Base-by-base conservation (phyloP, 2,113 vertebrate genomes). In the Lipophrys pholis region DNA sequence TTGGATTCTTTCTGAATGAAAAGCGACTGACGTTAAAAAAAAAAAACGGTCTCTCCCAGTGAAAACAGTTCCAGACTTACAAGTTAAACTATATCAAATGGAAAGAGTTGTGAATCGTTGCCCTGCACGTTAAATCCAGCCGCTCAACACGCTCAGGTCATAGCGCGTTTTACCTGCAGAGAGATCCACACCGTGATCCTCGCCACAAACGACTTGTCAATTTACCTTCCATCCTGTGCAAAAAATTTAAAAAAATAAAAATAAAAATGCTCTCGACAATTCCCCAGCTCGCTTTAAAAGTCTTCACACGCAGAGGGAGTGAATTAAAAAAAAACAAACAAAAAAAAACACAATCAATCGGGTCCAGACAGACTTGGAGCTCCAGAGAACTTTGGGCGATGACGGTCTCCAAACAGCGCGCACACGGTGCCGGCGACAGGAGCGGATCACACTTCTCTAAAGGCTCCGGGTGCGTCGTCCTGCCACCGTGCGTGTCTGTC, bases 161-260 rank as follows among this genome's bases (percentile, higher is more conserved):
- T 66, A 41, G 76, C 72, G 77, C 70, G 59, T 81, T 92, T 84
- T 93, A 93, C 89, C 92, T 92, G 90, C 84, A 67, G 83, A 83
- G 80, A 82, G 79, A 90, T 92, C 92, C 93, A 86, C 81, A 78
- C 76, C 73, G 69, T 81, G 86, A 80, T 84, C 89, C 89, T 80
- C 86, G 83, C 86, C 85, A 89, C 90, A 91, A 82, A 72, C 84
- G 85, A 76, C 81, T 90, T 46, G 82, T 89, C 83, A 89, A 76
- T 87, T 89, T 83, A 86, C 82, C 83, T 89, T 91, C 93, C 93
- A 94, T 94, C 87, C 81, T 91, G 88, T 21, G 74, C 69, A 70
- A 73, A 51, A 7, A 45, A 35, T 6, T n/a, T n/a, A n/a, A n/a
- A n/a, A n/a, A n/a, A n/a, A n/a, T n/a, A n/a, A 30, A 30, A 30